Evolutionary conservation across 1,140 invertebrate species (phyloP).

Genomic region (Danaus melanippus): DNA sequence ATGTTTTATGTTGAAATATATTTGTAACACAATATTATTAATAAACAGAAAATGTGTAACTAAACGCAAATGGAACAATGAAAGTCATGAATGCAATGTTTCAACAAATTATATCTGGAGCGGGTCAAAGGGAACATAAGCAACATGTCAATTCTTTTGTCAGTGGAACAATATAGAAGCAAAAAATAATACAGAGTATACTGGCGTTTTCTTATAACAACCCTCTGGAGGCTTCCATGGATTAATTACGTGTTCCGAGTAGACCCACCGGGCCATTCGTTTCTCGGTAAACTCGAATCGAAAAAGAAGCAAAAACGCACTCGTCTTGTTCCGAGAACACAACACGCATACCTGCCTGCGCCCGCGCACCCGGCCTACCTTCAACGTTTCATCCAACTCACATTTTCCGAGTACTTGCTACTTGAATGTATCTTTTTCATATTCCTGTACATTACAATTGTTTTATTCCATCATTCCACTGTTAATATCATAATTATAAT

Average conservation of each 20-base stretch:
- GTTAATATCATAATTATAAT: too few species aligned
- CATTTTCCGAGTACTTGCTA: conserved; percentile 48
- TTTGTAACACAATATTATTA: too few species aligned
- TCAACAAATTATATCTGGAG: too few species aligned
- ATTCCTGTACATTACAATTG: too few species aligned
- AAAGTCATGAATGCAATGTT: too few species aligned
- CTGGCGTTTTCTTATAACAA: conserved; percentile 57
- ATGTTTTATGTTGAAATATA: too few species aligned
- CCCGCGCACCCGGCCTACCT: conserved; percentile 50
- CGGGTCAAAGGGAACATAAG: conserved; percentile 20
- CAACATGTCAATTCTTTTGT: conserved; percentile 40
- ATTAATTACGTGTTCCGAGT: conserved; percentile 69
- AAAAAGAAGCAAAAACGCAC: conserved; percentile 68
- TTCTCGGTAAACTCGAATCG: conserved; percentile 66
- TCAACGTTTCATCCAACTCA: conserved; percentile 46
- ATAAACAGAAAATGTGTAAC: too few species aligned
- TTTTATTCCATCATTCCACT: too few species aligned
- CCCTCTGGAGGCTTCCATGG: conserved; percentile 65
- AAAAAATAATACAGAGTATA: too few species aligned
- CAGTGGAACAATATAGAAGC: conserved; percentile 44
- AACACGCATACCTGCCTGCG: conserved; percentile 67
- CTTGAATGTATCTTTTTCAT: conserved; percentile 9
- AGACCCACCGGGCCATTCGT: conserved; percentile 63
- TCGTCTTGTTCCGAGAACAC: conserved; percentile 57
- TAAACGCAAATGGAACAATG: too few species aligned